Base-by-base conservation (phyloP, 2,797 vertebrate species). In the Oreortyx pictus region DNA sequence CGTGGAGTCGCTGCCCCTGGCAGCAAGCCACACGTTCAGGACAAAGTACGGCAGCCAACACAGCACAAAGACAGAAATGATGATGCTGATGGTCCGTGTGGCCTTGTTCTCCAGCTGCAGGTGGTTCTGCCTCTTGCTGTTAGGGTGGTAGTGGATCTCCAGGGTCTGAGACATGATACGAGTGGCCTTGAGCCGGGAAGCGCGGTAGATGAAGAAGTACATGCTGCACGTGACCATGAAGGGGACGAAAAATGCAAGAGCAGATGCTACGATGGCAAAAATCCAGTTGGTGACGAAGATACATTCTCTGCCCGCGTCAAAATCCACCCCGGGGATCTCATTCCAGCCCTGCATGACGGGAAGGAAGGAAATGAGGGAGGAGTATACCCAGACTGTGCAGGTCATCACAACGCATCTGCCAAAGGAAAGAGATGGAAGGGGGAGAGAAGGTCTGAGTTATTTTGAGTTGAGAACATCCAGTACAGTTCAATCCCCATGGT, bases 291-390 rank as follows among this genome's bases (percentile, higher is more conserved):
- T 98, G 92, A 98, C 96, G 1, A 98, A 98, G 88, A 98, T 80
- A 54, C 97, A 98, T 61, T 98, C 97, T 37, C 73, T 97, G 50
- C 94, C 89, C 0, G 81, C 89, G 23, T 97, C 96, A 0, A 97
- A 97, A 57, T 97, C 94, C 71, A 97, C 91, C 2, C 97, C 97
- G 0, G 97, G 97, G 82, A 98, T 98, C 84, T 97, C 97, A 0
- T 98, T 98, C 97, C 97, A 98, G 80, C 97, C 97, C 95, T 97
- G 97, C 97, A 98, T 98, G 91, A 98, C 93, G 0, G 97, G 97
- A 43, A 98, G 92, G 82, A 98, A 98, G 79, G 97, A 98, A 31
- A 98, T 98, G 56, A 97, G 90, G 10, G 97, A 97, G n/a, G 97
- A 98, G 68, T 98, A 98, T 0, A 98, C 92, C 97, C 97, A 98